Conservation (phyloP, 1,140 invertebrate species). For the Trissolcus basalis region DNA sequence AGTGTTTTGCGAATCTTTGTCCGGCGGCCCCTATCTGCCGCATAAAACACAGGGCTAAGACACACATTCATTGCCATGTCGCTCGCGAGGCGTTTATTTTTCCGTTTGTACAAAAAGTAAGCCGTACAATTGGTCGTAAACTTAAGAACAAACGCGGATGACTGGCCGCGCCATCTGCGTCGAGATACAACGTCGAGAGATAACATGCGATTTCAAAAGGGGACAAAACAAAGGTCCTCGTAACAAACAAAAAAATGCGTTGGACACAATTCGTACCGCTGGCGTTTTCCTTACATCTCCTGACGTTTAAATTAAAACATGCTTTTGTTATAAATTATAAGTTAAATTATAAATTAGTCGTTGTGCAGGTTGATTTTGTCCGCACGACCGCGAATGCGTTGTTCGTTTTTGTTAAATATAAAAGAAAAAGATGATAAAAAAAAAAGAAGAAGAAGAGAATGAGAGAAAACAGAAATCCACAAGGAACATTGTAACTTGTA, state of each 20-base stretch:
- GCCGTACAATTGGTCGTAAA: background rate
- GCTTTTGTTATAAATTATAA: background rate
- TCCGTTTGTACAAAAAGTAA: background rate
- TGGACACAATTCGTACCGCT: too few species aligned
- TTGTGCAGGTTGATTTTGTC: background rate
- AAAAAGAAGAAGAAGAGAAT: background rate
- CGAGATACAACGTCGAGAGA: too few species aligned
- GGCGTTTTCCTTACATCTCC: conserved; percentile 5
- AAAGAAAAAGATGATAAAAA: background rate
- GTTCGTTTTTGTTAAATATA: conserved; percentile 29
- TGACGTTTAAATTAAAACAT: conserved; percentile 2
- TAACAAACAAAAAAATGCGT: too few species aligned
- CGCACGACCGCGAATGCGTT: conserved; percentile 9
- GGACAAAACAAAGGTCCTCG: too few species aligned
- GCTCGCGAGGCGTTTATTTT: conserved; percentile 8
- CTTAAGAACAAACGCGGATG: background rate
- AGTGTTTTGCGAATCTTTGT: conserved; percentile 8
- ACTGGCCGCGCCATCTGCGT: too few species aligned
- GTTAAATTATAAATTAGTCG: too few species aligned
- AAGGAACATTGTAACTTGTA: conserved; percentile 7
- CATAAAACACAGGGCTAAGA: too few species aligned
- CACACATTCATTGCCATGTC: background rate
- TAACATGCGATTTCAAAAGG: too few species aligned
- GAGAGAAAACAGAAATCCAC: background rate
- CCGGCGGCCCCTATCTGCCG: background rate